A percentile compares a stretch with the other conserved stretches of the same genome.
Evolutionary conservation across 2,888 invertebrate genomes (phyloP).

Genomic region (Drosophila birchii): DNA sequence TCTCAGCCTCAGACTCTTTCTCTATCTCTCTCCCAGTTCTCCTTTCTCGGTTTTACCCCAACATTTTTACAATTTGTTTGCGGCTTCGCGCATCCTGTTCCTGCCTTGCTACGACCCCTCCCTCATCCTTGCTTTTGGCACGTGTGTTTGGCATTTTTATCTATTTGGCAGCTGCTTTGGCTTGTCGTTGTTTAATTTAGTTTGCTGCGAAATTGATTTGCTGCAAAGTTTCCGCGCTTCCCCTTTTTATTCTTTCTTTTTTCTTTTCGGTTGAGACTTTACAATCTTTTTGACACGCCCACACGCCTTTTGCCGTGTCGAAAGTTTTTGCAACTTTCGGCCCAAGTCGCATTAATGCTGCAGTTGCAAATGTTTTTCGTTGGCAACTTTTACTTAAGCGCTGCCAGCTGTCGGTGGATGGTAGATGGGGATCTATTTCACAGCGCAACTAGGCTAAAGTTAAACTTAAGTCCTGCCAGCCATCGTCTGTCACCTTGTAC

Average conservation of each 20-base stretch:
- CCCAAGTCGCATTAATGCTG: slow-evolving; percentile 51
- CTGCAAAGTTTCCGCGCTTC: slow-evolving; percentile 30
- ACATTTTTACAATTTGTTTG: slow-evolving; percentile 76
- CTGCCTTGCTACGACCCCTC: background rate
- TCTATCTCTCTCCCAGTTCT: background rate
- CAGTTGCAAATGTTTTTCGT: slow-evolving; percentile 37
- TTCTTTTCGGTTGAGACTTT: slow-evolving; percentile 26
- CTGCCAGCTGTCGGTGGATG: slow-evolving; percentile 27
- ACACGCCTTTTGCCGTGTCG: slow-evolving; percentile 15
- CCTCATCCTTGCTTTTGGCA: slow-evolving; percentile 31
- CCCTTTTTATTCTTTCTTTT: background rate
- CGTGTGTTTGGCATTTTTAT: slow-evolving; percentile 62
- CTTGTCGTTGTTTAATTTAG: slow-evolving; percentile 70
- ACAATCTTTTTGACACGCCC: slow-evolving; percentile 46
- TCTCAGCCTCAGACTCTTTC: background rate
- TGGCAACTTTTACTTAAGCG: slow-evolving; percentile 35
- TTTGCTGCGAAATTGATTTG: slow-evolving; percentile 63
- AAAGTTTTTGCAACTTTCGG: slow-evolving; percentile 50
- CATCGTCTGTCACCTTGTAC: slow-evolving; percentile 20
- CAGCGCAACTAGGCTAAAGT: slow-evolving; percentile 26
- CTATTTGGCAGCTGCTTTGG: slow-evolving; percentile 65
- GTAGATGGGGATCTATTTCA: slow-evolving; percentile 10
- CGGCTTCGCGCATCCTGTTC: slow-evolving; percentile 64
- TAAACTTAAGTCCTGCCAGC: slow-evolving; percentile 4
- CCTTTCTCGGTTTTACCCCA: slow-evolving; percentile 16